Percentiles rank a stretch among this genome's conserved stretches.
Evolutionary conservation across 1,140 invertebrate genomes (phyloP).

Genomic region (Drosophila ambigua): DNA sequence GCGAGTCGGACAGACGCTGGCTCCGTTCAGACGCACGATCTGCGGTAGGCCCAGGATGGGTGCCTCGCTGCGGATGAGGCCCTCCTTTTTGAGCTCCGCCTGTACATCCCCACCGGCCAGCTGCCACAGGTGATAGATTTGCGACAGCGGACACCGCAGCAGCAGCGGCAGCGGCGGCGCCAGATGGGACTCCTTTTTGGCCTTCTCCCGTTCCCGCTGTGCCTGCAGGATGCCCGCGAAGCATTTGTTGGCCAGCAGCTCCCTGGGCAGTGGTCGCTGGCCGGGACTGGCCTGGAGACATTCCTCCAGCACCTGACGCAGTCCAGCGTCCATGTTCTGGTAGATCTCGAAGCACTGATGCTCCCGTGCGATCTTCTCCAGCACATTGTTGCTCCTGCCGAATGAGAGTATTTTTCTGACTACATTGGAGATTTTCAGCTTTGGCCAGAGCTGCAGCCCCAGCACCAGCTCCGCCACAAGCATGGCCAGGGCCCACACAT

Average conservation of each 20-base stretch:
- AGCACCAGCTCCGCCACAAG: slow-evolving; percentile 92
- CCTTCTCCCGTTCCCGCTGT: neutral
- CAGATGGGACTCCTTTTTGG: neutral
- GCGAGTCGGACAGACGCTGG: slow-evolving; percentile 89
- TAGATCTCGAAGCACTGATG: slow-evolving; percentile 88
- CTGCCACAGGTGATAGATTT: slow-evolving; percentile 97
- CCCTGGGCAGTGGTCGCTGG: slow-evolving; percentile 86
- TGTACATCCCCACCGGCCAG: slow-evolving; percentile 97
- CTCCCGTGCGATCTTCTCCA: slow-evolving; percentile 91
- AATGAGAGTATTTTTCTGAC: slow-evolving; percentile 90
- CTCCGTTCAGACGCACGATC: slow-evolving; percentile 92
- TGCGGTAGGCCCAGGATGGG: slow-evolving; percentile 91
- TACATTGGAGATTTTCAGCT: slow-evolving; percentile 89
- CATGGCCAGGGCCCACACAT: slow-evolving; percentile 96
- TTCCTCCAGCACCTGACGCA: slow-evolving; percentile 88
- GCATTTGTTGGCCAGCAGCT: slow-evolving; percentile 85
- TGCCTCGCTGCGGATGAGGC: slow-evolving; percentile 92
- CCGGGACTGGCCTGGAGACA: slow-evolving; percentile 89
- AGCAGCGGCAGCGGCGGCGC: slow-evolving; percentile 45
- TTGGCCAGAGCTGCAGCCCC: slow-evolving; percentile 87
- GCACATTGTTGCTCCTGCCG: slow-evolving; percentile 88
- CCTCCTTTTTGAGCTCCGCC: slow-evolving; percentile 94
- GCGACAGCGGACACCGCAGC: slow-evolving; percentile 86
- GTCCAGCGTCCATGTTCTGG: slow-evolving; percentile 76
- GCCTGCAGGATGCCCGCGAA: slow-evolving; percentile 17